Evolutionary conservation across 2,113 vertebrate species (phyloP), one percentile per base, ranked within the genome.

Genomic region (Orthochromis indermauri): DNA sequence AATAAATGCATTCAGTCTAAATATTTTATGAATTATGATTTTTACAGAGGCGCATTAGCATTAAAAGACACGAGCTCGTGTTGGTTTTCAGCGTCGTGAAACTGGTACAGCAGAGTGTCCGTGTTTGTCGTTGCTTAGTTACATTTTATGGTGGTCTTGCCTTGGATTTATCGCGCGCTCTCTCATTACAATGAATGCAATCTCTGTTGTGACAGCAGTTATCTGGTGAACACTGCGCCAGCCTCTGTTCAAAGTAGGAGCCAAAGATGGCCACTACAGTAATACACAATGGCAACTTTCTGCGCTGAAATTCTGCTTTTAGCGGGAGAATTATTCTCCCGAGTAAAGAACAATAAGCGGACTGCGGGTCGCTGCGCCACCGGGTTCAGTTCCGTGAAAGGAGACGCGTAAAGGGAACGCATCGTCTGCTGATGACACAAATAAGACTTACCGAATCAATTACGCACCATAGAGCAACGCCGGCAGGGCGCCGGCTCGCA

Each of bases 181-280:
- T 47, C 14, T 19, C 19, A 7, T 51, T 16, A 47, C 17, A 51
- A 24, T 17, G 21, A 31, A 51, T 26, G 35, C 10, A 66, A 12
- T 26, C 42, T 7, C 11, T 82, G 31, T 81, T 35, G 8, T 16
- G 51, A 42, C 14, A 59, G 40, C 81, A 33, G 45, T 42, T 28
- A 71, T 83, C 80, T 53, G 26, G 35, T 9, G 4, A 54, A 71
- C 63, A 73, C 83, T 88, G 76, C 81, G 45, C 80, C 76, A 84
- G 89, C 61, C 85, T 81, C 71, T 24, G 47, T 21, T 71, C 54
- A 80, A 86, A 91, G 81, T 90, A 66, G 3, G 68, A 87, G 57
- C 84, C 90, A 94, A 95, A 95, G 93, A 96, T 95, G 94, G 95
- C 93, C 86, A 85, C 94, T 89, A 82, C 85, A 88, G 12, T 55